Evolutionary conservation across 2,888 invertebrate genomes (phyloP).

Genomic region (Hemithea aestivaria): DNA sequence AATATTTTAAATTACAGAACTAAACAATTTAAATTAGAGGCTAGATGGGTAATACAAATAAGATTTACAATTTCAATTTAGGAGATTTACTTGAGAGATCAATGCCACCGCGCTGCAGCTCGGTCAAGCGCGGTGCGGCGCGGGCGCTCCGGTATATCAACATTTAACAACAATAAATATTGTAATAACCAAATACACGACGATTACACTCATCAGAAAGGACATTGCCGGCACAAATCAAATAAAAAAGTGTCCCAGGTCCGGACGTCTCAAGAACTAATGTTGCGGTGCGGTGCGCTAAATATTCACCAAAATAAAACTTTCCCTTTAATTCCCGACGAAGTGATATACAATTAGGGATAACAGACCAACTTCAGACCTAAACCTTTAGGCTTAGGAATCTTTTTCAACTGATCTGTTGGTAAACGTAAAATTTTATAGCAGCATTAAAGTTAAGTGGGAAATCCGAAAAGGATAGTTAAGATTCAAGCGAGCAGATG

Average conservation of each 20-base stretch:
- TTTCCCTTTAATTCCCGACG: constrained; percentile 51
- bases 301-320: constrained; percentile 46
- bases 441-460: constrained; percentile 75
- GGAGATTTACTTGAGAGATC: constrained; percentile 46
- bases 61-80: constrained; percentile 52
- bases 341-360: constrained; percentile 51
- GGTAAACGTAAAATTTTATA: constrained; percentile 67
- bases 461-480: constrained; percentile 76
- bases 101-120: constrained; percentile 47
- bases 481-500: constrained; percentile 66
- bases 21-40: constrained; percentile 22
- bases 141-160: constrained; percentile 67
- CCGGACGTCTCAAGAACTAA: constrained; percentile 42
- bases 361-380: constrained; percentile 39
- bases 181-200: constrained; percentile 60
- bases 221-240: constrained; percentile 32
- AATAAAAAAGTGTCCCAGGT: constrained; percentile 47
- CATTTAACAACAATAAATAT: constrained; percentile 71
- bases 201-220: constrained; percentile 33
- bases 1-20: no score
- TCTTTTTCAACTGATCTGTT: constrained; percentile 35
- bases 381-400: constrained; percentile 37
- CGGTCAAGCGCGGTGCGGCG: constrained; percentile 47
- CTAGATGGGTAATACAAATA: constrained; percentile 36
- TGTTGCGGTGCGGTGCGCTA: constrained; percentile 39